A percentile compares a stretch with the other conserved stretches of the same genome.
phyloP scores from a whole-genome alignment of 1,140 invertebrate genomes.

The Zaprionus nigranus region DNA sequence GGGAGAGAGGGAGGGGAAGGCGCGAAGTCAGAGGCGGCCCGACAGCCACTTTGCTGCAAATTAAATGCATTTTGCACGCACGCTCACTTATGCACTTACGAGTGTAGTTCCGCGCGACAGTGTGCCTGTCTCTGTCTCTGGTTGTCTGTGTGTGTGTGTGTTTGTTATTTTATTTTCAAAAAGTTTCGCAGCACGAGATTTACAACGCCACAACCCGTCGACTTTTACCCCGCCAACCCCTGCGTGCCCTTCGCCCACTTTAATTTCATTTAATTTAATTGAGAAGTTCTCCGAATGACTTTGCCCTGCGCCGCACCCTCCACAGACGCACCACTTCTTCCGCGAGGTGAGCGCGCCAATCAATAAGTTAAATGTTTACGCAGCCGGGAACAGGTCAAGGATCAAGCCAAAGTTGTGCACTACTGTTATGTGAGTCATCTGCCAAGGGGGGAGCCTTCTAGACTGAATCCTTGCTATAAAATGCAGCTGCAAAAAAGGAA shows the following conservation, averaged over 20 bases:
- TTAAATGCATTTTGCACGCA: conserved; percentile 70
- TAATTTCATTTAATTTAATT: conserved; percentile 70
- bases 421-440: neutral
- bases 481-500: conserved; percentile 52
- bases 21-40: conserved; percentile 37
- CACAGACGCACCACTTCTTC: neutral
- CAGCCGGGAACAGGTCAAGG: conserved; percentile 22
- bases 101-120: neutral
- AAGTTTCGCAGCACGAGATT: conserved; percentile 74
- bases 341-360: conserved; percentile 46
- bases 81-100: conserved; percentile 43
- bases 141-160: conserved; percentile 55
- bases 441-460: neutral
- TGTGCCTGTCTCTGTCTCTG: neutral
- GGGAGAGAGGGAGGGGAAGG: neutral
- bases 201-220: conserved; percentile 44
- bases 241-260: neutral
- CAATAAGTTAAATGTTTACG: conserved; percentile 49
- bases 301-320: conserved; percentile 10
- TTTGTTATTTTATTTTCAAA: conserved; percentile 79
- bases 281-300: conserved; percentile 66
- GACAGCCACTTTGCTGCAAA: conserved; percentile 74
- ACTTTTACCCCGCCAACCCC: conserved; percentile 1
- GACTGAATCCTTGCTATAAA: conserved; percentile 33
- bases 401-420: conserved; percentile 13